These are phyloP conservation scores for Daphoenositta chrysoptera DNA, from an alignment of 2,113 vertebrate species.

Conservation along the genomic window DNA sequence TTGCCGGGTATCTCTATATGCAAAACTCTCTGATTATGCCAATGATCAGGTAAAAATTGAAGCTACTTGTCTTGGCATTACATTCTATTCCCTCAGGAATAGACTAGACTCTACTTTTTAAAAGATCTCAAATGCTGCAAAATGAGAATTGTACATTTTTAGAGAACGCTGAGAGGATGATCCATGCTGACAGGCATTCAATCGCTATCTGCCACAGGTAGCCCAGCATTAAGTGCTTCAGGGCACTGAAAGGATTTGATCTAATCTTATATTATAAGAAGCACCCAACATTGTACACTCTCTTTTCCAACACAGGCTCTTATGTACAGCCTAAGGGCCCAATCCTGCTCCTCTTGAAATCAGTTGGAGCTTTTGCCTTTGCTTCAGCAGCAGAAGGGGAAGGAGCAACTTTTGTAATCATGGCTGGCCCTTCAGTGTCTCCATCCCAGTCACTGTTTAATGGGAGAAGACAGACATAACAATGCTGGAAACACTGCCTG, in stretches of 20 bases:
- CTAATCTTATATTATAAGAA: slow-evolving; percentile 53
- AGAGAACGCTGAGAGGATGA: neutral
- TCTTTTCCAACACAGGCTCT: slow-evolving; percentile 29
- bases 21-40: neutral
- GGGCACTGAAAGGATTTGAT: slow-evolving; percentile 59
- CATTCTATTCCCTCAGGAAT: neutral
- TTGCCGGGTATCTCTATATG: neutral
- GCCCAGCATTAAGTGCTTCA: slow-evolving; percentile 39
- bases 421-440: neutral
- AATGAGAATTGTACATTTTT: neutral
- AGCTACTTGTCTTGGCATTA: neutral
- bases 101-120: neutral
- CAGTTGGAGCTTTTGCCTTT: neutral
- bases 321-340: slow-evolving; percentile 56
- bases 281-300: slow-evolving; percentile 9
- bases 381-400: neutral
- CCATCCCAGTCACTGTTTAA: neutral
- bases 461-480: neutral
- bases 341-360: slow-evolving; percentile 46
- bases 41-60: slow-evolving; percentile 7
- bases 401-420: neutral
- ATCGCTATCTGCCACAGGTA: slow-evolving; percentile 50
- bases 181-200: slow-evolving; percentile 45
- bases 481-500: neutral
- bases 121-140: neutral